A percentile compares a stretch with the other conserved stretches of the same genome.
Conservation (phyloP, 2,113 vertebrate genomes). For the Oceanodroma tethys region DNA sequence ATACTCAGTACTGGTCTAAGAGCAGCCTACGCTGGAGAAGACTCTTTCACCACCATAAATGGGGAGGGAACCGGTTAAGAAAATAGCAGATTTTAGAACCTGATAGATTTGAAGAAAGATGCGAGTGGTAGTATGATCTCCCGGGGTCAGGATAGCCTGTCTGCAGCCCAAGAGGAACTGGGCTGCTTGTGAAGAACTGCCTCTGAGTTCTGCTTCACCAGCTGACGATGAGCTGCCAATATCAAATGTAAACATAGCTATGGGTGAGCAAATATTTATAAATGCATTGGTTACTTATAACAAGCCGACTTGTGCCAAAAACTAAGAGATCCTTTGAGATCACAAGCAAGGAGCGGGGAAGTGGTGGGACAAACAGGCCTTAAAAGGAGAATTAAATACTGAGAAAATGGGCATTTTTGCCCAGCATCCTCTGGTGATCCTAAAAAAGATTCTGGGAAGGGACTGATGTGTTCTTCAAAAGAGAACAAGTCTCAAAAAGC, state of each 20-base stretch:
- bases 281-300: background rate
- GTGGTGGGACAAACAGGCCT: background rate
- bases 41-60: background rate
- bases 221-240: fast-evolving
- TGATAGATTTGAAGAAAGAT: background rate
- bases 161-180: background rate
- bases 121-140: background rate
- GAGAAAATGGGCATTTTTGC: background rate
- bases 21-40: background rate
- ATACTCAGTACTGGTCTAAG: background rate
- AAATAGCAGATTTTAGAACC: background rate
- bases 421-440: background rate
- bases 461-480: background rate
- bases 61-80: background rate
- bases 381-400: background rate
- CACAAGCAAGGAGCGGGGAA: background rate
- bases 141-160: background rate
- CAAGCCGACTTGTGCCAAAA: background rate
- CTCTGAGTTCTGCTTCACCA: background rate
- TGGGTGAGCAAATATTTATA: background rate
- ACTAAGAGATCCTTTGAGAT: background rate
- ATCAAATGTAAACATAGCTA: background rate
- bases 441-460: background rate
- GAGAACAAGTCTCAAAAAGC: background rate
- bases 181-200: background rate